Percentiles rank a stretch among this genome's conserved stretches.
Evolutionary conservation across 35 echinoderm and acorn worm genomes (phyloP).

Genomic region (Ptychodera flava): DNA sequence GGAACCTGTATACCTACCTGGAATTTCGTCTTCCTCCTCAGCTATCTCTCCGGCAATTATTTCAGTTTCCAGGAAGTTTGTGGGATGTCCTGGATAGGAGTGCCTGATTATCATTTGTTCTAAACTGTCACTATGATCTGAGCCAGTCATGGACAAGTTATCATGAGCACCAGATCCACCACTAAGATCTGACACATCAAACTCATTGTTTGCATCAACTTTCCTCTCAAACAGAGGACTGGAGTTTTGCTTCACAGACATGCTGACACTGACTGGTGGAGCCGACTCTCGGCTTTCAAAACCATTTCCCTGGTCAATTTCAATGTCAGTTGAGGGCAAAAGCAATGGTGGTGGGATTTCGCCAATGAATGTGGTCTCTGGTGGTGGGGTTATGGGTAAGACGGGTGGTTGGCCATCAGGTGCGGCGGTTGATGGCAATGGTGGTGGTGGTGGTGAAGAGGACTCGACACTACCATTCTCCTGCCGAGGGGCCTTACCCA

Average conservation of each 20-base stretch:
- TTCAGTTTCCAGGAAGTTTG: background rate
- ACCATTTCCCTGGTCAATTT: background rate
- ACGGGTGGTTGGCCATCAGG: background rate
- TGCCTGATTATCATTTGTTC: background rate
- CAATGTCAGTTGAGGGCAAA: background rate
- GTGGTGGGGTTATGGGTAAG: background rate
- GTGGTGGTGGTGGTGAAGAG: background rate
- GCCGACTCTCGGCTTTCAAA: background rate
- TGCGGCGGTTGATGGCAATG: too few relatives aligned
- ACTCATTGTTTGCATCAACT: background rate
- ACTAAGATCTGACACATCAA: background rate
- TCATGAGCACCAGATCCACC: background rate
- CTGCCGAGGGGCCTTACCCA: background rate
- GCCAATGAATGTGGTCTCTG: background rate
- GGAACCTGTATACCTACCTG: background rate
- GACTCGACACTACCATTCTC: background rate
- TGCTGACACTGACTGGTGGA: background rate
- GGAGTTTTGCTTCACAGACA: background rate
- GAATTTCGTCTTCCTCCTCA: background rate
- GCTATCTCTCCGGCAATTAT: background rate
- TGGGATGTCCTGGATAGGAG: background rate
- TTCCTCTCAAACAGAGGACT: too few relatives aligned
- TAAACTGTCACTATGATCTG: background rate
- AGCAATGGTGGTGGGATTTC: background rate
- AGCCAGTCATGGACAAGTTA: background rate